Base-by-base conservation (phyloP, 64 coral and sea anemone species). In the Porites lutea region DNA sequence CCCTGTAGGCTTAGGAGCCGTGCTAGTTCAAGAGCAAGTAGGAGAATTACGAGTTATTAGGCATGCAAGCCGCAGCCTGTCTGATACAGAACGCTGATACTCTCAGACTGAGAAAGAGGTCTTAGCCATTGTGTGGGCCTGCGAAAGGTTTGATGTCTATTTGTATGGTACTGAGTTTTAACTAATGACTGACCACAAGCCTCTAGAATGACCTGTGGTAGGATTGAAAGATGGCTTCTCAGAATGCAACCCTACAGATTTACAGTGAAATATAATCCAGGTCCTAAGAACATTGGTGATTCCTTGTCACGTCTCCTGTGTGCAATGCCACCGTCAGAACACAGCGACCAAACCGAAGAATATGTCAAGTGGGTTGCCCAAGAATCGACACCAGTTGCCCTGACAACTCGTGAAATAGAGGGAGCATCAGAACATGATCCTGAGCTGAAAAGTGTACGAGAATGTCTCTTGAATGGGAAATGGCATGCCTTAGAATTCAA, bases 171-270 rank as follows among this genome's bases (percentile, higher is more conserved):
- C 60, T 12, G 62, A 78, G 47, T 93, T 93, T 73, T 46, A 59
- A 44, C 65, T 93, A 2, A 46, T 82, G 18, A 93, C 92, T 4
- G 85, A 93, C 48, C 75, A 88, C 85, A 93, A 93, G 23, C 91
- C 91, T 13, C 49, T 93, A 50, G 92, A 93, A 65, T 59, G 37
- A 13, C 88, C 50, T 43, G 52, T 86, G 72, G 74, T n/a, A 51
- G 90, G 13, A 74, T 92, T 2, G 52, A 86, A 65, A 21, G 79
- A 47, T 92, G 90, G 90, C 79, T 82, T 4, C 65, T 94, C 46
- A 19, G 92, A 72, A 14, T 89, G 20, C 75, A 94, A 19, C 86
- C 48, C 59, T 90, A 90, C 46, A 45, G 60, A 5, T 95, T 87
- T 65, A 15, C 2, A 48, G 86, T 93, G 3, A 16, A 59, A 18